Evolutionary conservation across 2,888 invertebrate genomes (phyloP), one percentile per base, ranked within the genome.

Genomic region (Tachina lurida): DNA sequence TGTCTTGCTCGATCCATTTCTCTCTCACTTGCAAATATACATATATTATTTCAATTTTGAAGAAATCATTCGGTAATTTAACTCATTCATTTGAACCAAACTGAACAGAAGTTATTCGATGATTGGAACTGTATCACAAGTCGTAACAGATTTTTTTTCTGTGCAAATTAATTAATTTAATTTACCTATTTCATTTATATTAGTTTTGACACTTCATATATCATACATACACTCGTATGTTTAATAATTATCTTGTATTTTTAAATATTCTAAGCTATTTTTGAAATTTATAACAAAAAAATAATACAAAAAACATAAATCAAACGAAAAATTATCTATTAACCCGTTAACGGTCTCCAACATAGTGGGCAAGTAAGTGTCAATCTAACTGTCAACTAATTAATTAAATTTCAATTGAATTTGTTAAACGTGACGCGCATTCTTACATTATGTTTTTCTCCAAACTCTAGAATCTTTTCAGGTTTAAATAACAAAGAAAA

Each of bases 361-460:
- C 83, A 31, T 31, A 31, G 7, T 31, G 31, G 5, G 31, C 54
- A 62, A 56, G 79, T 68, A 77, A 80, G 78, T 81, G 91, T 91
- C 91, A 91, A 90, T 90, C 91, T 89, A 88, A 89, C 91, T 91
- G 91, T 91, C 91, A 91, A 90, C 91, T 91, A 91, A 91, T 91
- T 91, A 91, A 91, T 91, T 91, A 91, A 91, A 91, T 91, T 91
- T 91, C 91, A 91, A 91, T 91, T 91, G 91, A 91, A 91, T 89
- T 90, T 91, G 89, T 90, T 90, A 88, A 82, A 82, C 73, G 63
- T 60, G 68, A 76, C 54, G 56, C 58, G 22, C 80, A 39, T 22
- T 39, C 54, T 10, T 19, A 54, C 65, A 52, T 75, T 60, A 52
- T 22, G 49, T 49, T 70, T 62, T 47, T 79, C 43, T 31, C 13